phyloP scores from a whole-genome alignment of 1,140 invertebrate species.

The Metopolophium dirhodum region DNA sequence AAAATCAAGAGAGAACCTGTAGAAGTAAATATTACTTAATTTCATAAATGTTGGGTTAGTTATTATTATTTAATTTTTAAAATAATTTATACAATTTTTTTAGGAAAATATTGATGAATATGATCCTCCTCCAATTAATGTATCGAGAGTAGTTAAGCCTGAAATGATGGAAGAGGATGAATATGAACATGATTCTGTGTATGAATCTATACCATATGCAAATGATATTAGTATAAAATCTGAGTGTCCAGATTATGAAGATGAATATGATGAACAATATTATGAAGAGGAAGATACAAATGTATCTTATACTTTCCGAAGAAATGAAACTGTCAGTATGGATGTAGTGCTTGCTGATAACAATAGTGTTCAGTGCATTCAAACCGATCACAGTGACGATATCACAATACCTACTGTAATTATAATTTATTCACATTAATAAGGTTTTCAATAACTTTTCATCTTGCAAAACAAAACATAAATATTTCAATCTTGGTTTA shows the following conservation, averaged over 20 bases:
- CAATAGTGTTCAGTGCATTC: not conserved
- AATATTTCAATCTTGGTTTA: not conserved
- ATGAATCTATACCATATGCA: slow-evolving; percentile 29
- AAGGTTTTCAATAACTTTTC: no score
- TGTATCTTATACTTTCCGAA: not conserved
- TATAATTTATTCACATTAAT: not conserved
- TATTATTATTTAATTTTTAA: slow-evolving; percentile 2
- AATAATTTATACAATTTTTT: not conserved
- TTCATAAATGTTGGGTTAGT: not conserved
- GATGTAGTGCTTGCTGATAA: slow-evolving; percentile 13
- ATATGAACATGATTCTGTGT: slow-evolving; percentile 46
- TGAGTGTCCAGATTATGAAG: slow-evolving; percentile 46
- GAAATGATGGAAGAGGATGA: slow-evolving; percentile 52
- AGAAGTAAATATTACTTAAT: slow-evolving; percentile 14
- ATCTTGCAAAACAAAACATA: not conserved
- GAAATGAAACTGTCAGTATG: slow-evolving; percentile 33
- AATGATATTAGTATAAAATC: slow-evolving; percentile 45
- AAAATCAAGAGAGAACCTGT: slow-evolving; percentile 49
- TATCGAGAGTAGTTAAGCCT: slow-evolving; percentile 44
- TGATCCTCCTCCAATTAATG: slow-evolving; percentile 48
- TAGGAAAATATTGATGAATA: slow-evolving; percentile 53
- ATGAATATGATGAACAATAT: slow-evolving; percentile 46
- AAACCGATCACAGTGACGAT: not conserved
- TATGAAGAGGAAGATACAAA: slow-evolving; percentile 17
- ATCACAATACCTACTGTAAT: slow-evolving; percentile 38